Conservation (phyloP, 2,797 vertebrate genomes). For the Arrhamphus sclerolepis region DNA sequence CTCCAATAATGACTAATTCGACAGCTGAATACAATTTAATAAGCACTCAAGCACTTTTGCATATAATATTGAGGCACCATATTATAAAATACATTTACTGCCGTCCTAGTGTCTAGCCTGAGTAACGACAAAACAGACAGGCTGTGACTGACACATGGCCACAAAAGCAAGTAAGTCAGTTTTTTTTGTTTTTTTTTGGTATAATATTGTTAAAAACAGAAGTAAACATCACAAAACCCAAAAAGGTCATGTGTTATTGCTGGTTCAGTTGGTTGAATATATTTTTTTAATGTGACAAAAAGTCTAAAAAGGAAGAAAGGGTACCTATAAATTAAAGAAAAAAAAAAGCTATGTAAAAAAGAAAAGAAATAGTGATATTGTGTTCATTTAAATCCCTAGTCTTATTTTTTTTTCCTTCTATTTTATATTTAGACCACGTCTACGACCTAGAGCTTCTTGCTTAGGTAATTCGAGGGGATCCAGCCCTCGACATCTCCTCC, state of each 20-base stretch:
- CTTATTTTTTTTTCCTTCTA: conserved; percentile 14
- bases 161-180: conserved; percentile 42
- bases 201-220: conserved; percentile 40
- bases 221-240: conserved; percentile 63
- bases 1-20: conserved; percentile 42
- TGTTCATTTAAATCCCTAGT: conserved; percentile 36
- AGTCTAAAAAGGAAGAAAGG: conserved; percentile 44
- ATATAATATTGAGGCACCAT: conserved; percentile 76
- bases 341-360: conserved; percentile 49
- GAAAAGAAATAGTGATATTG: conserved; percentile 34
- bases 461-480: conserved; percentile 98
- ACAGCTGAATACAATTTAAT: conserved; percentile 61
- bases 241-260: conserved; percentile 64
- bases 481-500: conserved; percentile 92
- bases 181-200: conserved; percentile 6
- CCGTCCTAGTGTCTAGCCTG: conserved; percentile 52
- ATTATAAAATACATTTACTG: conserved; percentile 65
- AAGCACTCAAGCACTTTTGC: conserved; percentile 68
- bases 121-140: conserved; percentile 48
- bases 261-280: conserved; percentile 62
- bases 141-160: conserved; percentile 63
- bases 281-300: conserved; percentile 61
- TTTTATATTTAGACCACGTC: conserved; percentile 6
- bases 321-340: conserved; percentile 80
- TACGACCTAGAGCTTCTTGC: conserved; percentile 89